Base-by-base conservation (phyloP, 2,888 invertebrate genomes). In the Epirrhoe alternata region DNA sequence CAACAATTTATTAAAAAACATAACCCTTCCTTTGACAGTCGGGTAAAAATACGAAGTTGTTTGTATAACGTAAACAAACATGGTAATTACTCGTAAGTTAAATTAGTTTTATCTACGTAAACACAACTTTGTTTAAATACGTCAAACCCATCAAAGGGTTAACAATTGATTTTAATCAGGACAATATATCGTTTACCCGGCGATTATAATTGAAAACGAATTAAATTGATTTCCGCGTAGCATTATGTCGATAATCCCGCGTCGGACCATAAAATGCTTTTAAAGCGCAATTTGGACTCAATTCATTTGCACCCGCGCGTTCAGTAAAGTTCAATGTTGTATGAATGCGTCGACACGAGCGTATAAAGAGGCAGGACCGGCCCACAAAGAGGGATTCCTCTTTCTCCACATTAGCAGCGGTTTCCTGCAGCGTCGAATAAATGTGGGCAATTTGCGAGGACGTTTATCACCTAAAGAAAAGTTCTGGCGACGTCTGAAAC, bases 391-490 rank as follows among this genome's bases (percentile, higher is more conserved):
- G 80, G 81, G 82, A 85, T 86, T 83, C 80, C 80, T 78, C 77
- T 64, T 64, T 54, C 60, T 57, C 75, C 82, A 85, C 86, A 90
- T 90, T 89, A 89, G 84, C 80, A 76, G 82, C 81, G 84, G 86
- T 84, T 89, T 83, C 81, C 87, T 83, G 80, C 82, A 80, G 85
- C 83, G 81, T 81, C 82, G 82, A 85, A 89, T 88, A 90, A 91
- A 90, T 90, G 90, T 85, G 84, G 83, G 89, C 86, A 89, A 91
- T 91, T 90, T 91, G 89, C 83, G 88, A 87, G 86, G 86, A 78
- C 90, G 89, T 90, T 90, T 89, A 90, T 91, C 90, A 90, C 90
- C 86, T 86, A 89, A 89, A 90, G 89, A 91, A 92, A 91, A 89
- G 90, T 90, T 89, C 87, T 82, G 86, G 86, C 83, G 88, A 87